Evolutionary conservation across 2,888 invertebrate genomes (phyloP), one percentile per base, ranked within the genome.

Genomic region (Chloromyia formosa): DNA sequence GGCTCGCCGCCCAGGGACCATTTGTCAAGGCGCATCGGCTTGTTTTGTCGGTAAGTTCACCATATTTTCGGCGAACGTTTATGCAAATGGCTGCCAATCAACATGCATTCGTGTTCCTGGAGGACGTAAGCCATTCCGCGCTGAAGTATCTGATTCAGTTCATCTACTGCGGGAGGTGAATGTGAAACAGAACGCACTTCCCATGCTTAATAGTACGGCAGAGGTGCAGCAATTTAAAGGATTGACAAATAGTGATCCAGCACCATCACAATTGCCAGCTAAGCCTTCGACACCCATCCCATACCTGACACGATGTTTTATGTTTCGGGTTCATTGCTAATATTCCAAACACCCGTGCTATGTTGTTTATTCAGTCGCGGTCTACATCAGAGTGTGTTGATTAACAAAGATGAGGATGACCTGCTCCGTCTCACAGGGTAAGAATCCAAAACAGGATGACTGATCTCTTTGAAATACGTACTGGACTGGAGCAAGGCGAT

Each of bases 131-230:
- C 86, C 90, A 90, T 85, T 88, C 90, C 80, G 90, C 90, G 81
- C 86, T 91, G 82, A 89, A 90, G 86, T 90, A 90, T 86, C 87
- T 91, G 83, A 88, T 91, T 86, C 90, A 90, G 83, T 91, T 91
- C 86, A 91, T 91, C 91, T 91, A 91, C 82, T 90, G 90, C 85
- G 90, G 90, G 90, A 91, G 86, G 90, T 90, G 81, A 90, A 91
- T 87, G 90, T 91, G 81, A 90, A 90, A 84, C 90, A 91, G 86
- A 91, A 91, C 85, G 91, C 91, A 78, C 88, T 91, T 85, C 90
- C 90, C 81, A 89, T 90, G 80, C 90, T 91, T 87, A 90, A 91
- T 83, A 90, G 90, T 86, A 91, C 91, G 82, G 90, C 90, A 83
- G 90, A 91, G 87, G 90, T 90, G 81, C 87, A 91, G 83, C 91